A percentile compares a stretch with the other conserved stretches of the same genome.
These are phyloP conservation scores for Acrocera orbiculus DNA, from an alignment of 2,888 invertebrate genomes.

Conservation along the genomic window DNA sequence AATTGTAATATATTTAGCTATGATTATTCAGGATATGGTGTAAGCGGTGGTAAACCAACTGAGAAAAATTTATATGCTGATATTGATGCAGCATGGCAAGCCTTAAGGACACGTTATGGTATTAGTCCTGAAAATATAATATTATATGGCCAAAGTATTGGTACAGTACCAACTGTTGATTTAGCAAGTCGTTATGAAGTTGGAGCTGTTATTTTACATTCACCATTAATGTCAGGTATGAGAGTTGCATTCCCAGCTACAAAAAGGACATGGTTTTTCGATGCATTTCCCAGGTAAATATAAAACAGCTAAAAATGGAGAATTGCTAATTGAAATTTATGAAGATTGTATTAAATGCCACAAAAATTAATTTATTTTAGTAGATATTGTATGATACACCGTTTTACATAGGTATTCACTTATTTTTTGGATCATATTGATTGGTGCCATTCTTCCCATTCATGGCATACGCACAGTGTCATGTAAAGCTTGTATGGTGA, in stretches of 20 bases:
- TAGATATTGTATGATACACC: no score
- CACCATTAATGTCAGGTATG: conserved; percentile 90
- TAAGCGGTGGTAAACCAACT: conserved; percentile 81
- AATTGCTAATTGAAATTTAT: no score
- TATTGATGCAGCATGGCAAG: conserved; percentile 84
- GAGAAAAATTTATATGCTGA: conserved; percentile 92
- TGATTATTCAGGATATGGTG: conserved; percentile 78
- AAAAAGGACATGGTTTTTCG: conserved; percentile 88
- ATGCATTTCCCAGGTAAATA: conserved; percentile 81
- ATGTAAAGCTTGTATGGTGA: no score
- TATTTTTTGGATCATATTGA: no score
- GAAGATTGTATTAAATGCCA: no score
- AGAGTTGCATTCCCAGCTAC: conserved; percentile 91
- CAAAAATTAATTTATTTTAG: no score
- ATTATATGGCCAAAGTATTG: conserved; percentile 90
- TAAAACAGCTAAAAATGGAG: neutral
- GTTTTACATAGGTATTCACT: no score
- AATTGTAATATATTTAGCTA: conserved; percentile 92
- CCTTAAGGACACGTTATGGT: conserved; percentile 56
- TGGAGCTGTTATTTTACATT: conserved; percentile 83
- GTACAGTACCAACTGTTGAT: conserved; percentile 88
- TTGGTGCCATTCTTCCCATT: no score
- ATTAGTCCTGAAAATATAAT: conserved; percentile 86
- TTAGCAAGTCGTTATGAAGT: conserved; percentile 76
- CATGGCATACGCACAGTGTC: no score